Conservation (phyloP, 2,797 vertebrate genomes). For the Momotus momota region DNA sequence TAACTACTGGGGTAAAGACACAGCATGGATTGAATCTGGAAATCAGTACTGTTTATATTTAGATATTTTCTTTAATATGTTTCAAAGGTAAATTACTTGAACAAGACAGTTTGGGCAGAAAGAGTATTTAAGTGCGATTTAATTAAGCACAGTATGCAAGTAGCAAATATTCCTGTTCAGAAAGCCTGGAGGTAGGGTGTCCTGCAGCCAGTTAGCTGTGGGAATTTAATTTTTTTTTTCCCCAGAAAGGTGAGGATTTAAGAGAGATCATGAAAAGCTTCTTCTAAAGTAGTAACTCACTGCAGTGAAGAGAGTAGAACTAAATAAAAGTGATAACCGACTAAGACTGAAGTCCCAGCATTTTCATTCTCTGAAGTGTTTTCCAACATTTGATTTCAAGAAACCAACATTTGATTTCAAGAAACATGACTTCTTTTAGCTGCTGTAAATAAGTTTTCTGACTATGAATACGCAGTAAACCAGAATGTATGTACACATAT, state of each 20-base stretch:
- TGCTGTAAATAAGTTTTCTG: not conserved
- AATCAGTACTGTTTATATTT: not conserved
- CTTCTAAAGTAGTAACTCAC: not conserved
- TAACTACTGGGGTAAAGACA: not conserved
- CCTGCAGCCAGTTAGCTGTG: not conserved
- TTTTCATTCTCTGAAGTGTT: not conserved
- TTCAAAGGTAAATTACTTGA: not conserved
- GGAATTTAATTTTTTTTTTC: not conserved
- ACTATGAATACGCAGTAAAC: not conserved
- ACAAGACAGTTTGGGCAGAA: not conserved
- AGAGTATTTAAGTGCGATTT: not conserved
- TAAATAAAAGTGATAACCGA: accelerated
- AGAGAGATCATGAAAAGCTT: not conserved
- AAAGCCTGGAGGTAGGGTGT: not conserved
- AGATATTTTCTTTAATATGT: not conserved
- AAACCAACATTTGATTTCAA: not conserved
- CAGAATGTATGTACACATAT: not conserved
- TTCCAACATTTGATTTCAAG: not conserved
- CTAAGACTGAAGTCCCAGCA: not conserved
- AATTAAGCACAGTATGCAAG: not conserved
- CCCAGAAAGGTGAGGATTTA: not conserved
- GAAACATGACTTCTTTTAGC: not conserved
- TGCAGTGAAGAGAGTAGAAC: not conserved
- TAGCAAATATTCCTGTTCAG: not conserved
- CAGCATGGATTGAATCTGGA: not conserved